Base-by-base conservation (phyloP, 2,888 invertebrate species). In the Xestobium rufovillosum region DNA sequence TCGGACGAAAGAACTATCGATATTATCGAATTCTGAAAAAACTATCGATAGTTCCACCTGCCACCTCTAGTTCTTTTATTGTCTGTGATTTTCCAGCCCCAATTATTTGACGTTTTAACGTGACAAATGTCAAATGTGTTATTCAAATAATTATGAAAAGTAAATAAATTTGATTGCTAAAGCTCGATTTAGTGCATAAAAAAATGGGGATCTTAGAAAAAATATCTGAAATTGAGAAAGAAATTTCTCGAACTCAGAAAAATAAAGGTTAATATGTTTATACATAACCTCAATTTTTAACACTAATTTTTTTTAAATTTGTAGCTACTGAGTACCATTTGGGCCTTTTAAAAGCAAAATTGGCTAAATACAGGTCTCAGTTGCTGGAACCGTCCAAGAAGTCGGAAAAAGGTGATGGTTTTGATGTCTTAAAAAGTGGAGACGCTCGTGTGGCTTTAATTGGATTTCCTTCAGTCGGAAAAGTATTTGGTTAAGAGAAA, bases 151-250 rank as follows among this genome's bases (percentile, higher is more conserved):
- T n/a, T n/a, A n/a, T n/a, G n/a, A n/a, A n/a, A n/a, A n/a, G n/a
- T n/a, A n/a, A n/a, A n/a, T n/a, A n/a, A n/a, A n/a, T n/a, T n/a
- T n/a, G n/a, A n/a, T n/a, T n/a, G n/a, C n/a, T n/a, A n/a, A n/a
- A n/a, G n/a, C n/a, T n/a, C n/a, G n/a, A n/a, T n/a, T n/a, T n/a
- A n/a, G n/a, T n/a, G n/a, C n/a, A n/a, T n/a, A n/a, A n/a, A n/a
- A n/a, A 49, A 39, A 98, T 99, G 98, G 98, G 98, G 54, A 97
- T 99, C 63, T 71, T 98, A 47, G 98, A 98, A 59, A 97, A 95
- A 76, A 98, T 98, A 66, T 83, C 91, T 3, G 97, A 98, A 74
- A 96, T 98, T 47, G 98, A 98, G 65, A 86, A 83, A 60, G 98
- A 98, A 80, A 98, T 98, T 48, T 88, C 92, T 10, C 76, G 95